Evolutionary conservation across 2,888 invertebrate species (phyloP).

Genomic region (Sinodicranocentrus sp.): DNA sequence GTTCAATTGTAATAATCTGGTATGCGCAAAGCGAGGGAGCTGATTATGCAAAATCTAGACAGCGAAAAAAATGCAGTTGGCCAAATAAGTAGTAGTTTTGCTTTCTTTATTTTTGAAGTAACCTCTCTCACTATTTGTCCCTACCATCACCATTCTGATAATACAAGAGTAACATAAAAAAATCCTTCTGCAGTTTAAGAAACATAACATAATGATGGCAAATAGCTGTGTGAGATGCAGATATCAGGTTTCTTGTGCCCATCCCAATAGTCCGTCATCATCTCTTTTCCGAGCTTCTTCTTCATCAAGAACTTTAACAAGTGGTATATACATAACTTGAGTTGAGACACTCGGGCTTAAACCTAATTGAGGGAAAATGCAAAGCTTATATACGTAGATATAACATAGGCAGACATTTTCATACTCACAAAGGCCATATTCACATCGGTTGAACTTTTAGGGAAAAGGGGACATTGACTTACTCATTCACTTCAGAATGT

Average conservation of each 20-base stretch:
- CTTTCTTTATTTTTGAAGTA: constrained; percentile 22
- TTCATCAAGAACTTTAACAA: constrained; percentile 15
- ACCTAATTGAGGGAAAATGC: constrained; percentile 26
- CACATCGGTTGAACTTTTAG: constrained; percentile 56
- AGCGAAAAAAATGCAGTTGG: constrained; percentile 14
- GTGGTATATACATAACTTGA: constrained; percentile 9
- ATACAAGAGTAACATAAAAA: constrained; percentile 5
- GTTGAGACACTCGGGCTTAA: not conserved
- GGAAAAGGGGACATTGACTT: constrained; percentile 67
- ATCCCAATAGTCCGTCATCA: constrained; percentile 54
- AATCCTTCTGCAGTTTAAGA: not conserved
- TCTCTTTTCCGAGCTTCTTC: constrained; percentile 13
- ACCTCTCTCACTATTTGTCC: not conserved
- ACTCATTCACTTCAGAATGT: constrained; percentile 49
- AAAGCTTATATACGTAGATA: not conserved
- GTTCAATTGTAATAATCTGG: not conserved
- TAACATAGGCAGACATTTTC: not conserved
- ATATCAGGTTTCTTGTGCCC: constrained; percentile 60
- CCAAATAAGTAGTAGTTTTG: constrained; percentile 16
- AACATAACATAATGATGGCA: constrained; percentile 21
- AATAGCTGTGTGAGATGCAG: constrained; percentile 22
- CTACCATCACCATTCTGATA: constrained; percentile 1
- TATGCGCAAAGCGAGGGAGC: constrained; percentile 16
- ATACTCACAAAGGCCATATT: constrained; percentile 38
- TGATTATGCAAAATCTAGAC: constrained; percentile 18